These are phyloP conservation scores for Lates calcarifer DNA, from an alignment of 2,113 vertebrate species.

Conservation along the genomic window DNA sequence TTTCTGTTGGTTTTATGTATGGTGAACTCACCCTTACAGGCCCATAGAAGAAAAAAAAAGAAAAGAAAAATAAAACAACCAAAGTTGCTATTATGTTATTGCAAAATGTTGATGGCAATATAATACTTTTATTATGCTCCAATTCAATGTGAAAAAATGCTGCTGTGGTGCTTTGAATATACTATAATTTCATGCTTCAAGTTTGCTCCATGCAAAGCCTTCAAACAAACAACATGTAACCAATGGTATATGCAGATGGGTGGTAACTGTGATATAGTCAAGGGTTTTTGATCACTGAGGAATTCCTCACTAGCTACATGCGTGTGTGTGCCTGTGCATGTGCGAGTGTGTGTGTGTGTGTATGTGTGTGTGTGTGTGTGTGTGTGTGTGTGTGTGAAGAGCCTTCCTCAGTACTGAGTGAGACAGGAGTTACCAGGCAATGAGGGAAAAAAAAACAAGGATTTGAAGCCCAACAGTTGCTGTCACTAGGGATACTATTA, in stretches of 20 bases:
- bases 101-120: not conserved
- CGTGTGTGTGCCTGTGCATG: conserved; percentile 8
- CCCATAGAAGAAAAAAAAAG: no score
- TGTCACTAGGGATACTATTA: conserved; percentile 65
- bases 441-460: conserved; percentile 5
- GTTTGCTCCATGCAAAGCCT: not conserved
- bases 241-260: conserved; percentile 12
- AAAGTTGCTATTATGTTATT: not conserved
- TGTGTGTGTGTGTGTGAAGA: not conserved
- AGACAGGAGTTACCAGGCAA: conserved; percentile 27
- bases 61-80: no score
- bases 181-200: not conserved
- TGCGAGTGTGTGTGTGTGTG: no score
- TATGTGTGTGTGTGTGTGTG: not conserved
- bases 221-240: conserved; percentile 26
- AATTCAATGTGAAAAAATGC: not conserved
- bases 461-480: conserved; percentile 31
- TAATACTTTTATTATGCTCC: not conserved
- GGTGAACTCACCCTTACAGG: no score
- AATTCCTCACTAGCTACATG: not conserved
- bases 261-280: conserved; percentile 9
- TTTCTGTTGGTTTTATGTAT: no score
- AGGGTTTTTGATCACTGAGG: conserved; percentile 44
- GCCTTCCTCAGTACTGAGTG: conserved; percentile 20
- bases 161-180: not conserved